These are phyloP conservation scores for Kryptolebias marmoratus DNA, from an alignment of 2,113 vertebrate species.

Conservation along the genomic window DNA sequence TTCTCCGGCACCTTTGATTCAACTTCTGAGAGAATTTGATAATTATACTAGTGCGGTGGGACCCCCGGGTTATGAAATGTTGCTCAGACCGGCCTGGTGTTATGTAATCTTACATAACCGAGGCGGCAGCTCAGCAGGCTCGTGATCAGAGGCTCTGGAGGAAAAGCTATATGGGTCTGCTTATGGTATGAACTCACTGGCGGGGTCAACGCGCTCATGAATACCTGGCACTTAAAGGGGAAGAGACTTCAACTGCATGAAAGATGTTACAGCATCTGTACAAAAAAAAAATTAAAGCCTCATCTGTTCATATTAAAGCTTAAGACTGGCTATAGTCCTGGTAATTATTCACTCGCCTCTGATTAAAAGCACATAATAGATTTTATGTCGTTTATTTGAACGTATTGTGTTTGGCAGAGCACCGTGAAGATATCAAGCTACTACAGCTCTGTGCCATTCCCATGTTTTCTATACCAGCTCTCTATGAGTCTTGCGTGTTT, in stretches of 20 bases:
- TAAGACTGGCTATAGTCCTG: not conserved
- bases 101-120: slow-evolving; percentile 83
- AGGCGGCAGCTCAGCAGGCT: slow-evolving; percentile 76
- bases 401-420: not conserved
- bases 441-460: slow-evolving; percentile 15
- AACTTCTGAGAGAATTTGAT: slow-evolving; percentile 43
- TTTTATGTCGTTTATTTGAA: not conserved
- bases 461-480: slow-evolving; percentile 39
- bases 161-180: slow-evolving; percentile 76
- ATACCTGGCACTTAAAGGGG: slow-evolving; percentile 71
- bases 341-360: not conserved
- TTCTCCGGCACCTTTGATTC: slow-evolving; percentile 31
- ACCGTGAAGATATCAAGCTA: slow-evolving; percentile 4
- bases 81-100: slow-evolving; percentile 77
- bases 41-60: slow-evolving; percentile 50
- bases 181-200: slow-evolving; percentile 75
- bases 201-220: slow-evolving; percentile 67
- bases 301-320: slow-evolving; percentile 6
- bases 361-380: slow-evolving; percentile 5
- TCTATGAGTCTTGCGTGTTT: slow-evolving; percentile 60
- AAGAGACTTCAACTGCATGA: slow-evolving; percentile 53
- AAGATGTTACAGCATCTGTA: slow-evolving; percentile 44
- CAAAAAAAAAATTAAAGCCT: slow-evolving; percentile 44
- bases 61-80: slow-evolving; percentile 79
- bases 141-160: slow-evolving; percentile 74